Conservation (phyloP, 2,797 vertebrate species). For the Platalea minor region DNA sequence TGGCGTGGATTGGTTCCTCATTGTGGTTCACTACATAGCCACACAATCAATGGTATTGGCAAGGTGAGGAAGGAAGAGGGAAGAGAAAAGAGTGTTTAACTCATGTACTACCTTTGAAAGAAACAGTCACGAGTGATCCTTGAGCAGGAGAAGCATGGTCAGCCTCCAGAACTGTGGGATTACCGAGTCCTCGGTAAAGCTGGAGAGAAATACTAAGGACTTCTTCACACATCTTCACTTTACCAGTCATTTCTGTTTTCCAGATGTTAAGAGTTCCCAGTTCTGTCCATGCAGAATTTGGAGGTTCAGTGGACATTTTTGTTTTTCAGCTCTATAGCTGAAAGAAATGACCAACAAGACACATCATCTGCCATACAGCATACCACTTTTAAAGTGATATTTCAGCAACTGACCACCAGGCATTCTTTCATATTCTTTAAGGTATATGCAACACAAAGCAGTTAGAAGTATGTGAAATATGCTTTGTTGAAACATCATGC, state of each 20-base stretch:
- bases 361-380: background rate
- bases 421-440: background rate
- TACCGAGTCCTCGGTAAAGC: background rate
- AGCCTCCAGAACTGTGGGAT: background rate
- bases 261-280: background rate
- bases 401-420: background rate
- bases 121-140: accelerated
- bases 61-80: background rate
- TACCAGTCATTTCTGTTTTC: background rate
- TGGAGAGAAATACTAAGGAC: background rate
- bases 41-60: background rate
- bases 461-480: background rate
- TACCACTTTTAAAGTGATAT: background rate
- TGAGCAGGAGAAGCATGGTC: background rate
- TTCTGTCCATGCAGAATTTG: background rate
- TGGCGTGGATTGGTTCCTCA: background rate
- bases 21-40: background rate
- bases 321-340: background rate
- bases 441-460: background rate
- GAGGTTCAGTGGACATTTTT: background rate
- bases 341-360: background rate
- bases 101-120: background rate
- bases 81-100: background rate
- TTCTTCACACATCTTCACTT: background rate
- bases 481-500: background rate